phyloP scores from a whole-genome alignment of 2,113 vertebrate species.

The Rhinoderma darwinii region DNA sequence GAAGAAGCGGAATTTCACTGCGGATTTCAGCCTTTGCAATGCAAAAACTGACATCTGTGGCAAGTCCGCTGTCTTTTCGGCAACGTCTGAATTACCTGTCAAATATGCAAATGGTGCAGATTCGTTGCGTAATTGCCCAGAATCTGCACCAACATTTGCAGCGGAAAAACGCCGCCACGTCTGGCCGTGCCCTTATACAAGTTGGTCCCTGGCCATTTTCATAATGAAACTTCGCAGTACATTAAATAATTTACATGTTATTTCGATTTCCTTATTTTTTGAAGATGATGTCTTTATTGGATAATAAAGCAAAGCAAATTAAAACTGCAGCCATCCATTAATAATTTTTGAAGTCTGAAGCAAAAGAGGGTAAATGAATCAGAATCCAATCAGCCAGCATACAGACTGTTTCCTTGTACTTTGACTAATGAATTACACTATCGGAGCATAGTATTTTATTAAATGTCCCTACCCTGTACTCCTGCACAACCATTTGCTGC shows the following conservation, averaged over 20 bases:
- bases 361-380: conserved; percentile 37
- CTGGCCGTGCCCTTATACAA: neutral
- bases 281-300: conserved; percentile 41
- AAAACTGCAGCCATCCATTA: conserved; percentile 42
- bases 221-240: neutral
- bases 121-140: too few relatives aligned
- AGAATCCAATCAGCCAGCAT: conserved; percentile 48
- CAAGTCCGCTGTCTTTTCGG: too few relatives aligned
- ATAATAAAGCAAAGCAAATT: conserved; percentile 48
- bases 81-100: too few relatives aligned
- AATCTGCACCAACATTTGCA: too few relatives aligned
- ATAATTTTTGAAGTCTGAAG: conserved; percentile 47
- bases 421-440: conserved; percentile 42
- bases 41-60: too few relatives aligned
- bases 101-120: too few relatives aligned
- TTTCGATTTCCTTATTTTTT: neutral
- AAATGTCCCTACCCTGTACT: neutral
- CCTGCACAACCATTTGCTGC: neutral
- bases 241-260: neutral
- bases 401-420: conserved; percentile 18
- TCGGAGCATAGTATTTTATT: conserved; percentile 39
- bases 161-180: neutral
- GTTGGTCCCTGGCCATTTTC: neutral
- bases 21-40: too few relatives aligned
- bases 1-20: too few relatives aligned